phyloP scores from a whole-genome alignment of 37 sponge, comb jelly and placozoan genomes.

The Spongilla lacustris region DNA sequence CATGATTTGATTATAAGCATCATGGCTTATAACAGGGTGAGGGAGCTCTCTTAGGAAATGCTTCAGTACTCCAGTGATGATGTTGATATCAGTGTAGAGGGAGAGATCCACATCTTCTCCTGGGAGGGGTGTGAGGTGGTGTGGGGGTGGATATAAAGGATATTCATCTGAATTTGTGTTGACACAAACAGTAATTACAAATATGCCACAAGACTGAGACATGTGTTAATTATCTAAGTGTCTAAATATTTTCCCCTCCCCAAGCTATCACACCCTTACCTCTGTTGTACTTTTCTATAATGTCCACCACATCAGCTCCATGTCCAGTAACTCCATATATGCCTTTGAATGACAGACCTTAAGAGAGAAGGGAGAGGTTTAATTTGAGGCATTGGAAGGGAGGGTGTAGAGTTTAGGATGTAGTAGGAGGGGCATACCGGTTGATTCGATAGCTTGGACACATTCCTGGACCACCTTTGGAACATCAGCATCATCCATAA shows the following conservation, averaged over 20 bases:
- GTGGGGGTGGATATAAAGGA: too few species aligned
- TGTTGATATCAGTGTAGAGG: constrained; percentile 41
- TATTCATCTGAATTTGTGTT: too few species aligned
- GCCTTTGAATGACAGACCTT: constrained; percentile 47
- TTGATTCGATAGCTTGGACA: constrained; percentile 49
- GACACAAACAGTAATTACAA: too few species aligned
- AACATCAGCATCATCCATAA: constrained; percentile 44
- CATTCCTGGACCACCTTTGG: constrained; percentile 54
- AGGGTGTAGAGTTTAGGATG: too few species aligned
- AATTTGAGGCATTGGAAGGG: too few species aligned
- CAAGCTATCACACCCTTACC: constrained; percentile 52
- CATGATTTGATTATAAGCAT: constrained; percentile 46
- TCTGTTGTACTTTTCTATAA: constrained; percentile 66
- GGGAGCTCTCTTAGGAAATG: constrained; percentile 79
- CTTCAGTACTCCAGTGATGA: constrained; percentile 69
- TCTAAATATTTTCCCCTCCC: too few species aligned
- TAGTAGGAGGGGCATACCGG: constrained; percentile 16
- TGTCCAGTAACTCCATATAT: constrained; percentile 73
- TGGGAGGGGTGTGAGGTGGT: neutral
- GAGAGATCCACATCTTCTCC: constrained; percentile 54
- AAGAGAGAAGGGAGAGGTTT: too few species aligned
- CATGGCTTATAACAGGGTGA: constrained; percentile 65
- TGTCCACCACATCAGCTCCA: constrained; percentile 35
- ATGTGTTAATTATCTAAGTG: too few species aligned
- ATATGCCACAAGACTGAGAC: too few species aligned